Evolutionary conservation across 2,113 vertebrate genomes (phyloP).

Genomic region (Chionodraco myersi): DNA sequence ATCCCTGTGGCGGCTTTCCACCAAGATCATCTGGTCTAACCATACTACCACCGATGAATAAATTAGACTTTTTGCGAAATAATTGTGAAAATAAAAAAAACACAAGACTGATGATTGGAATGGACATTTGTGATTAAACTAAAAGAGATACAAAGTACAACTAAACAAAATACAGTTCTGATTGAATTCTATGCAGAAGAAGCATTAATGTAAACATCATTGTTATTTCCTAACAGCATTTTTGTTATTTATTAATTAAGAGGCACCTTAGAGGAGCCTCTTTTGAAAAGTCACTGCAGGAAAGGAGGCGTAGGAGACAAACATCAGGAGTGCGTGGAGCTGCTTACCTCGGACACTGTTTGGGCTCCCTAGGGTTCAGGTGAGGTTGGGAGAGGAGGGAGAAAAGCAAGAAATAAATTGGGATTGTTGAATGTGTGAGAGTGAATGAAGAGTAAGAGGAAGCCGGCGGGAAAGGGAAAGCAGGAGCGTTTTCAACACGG

Average conservation of each 20-base stretch:
- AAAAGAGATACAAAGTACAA: not conserved
- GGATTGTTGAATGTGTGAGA: not conserved
- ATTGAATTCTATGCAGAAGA: not conserved
- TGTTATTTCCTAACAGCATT: not conserved
- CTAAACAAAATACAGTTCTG: not conserved
- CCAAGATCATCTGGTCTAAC: not conserved
- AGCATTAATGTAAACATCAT: not conserved
- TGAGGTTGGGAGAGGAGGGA: constrained; percentile 18
- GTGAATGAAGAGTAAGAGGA: constrained; percentile 8
- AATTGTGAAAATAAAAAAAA: not conserved
- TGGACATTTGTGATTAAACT: not conserved
- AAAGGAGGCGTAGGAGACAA: constrained; percentile 15
- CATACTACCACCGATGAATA: not conserved
- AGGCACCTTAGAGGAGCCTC: not conserved
- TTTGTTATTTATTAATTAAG: not conserved
- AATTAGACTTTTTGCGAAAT: not conserved
- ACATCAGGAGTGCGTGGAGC: constrained; percentile 24
- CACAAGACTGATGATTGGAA: not conserved
- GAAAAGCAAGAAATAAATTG: constrained; percentile 63
- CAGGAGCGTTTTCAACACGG: not conserved
- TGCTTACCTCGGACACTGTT: constrained; percentile 83
- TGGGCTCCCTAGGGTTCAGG: constrained; percentile 77
- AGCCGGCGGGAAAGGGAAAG: not conserved
- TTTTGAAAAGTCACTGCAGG: not conserved
- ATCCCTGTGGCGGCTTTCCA: not conserved